These are phyloP conservation scores for Cnemophilus loriae DNA, from an alignment of 2,113 vertebrate genomes.

Conservation along the genomic window DNA sequence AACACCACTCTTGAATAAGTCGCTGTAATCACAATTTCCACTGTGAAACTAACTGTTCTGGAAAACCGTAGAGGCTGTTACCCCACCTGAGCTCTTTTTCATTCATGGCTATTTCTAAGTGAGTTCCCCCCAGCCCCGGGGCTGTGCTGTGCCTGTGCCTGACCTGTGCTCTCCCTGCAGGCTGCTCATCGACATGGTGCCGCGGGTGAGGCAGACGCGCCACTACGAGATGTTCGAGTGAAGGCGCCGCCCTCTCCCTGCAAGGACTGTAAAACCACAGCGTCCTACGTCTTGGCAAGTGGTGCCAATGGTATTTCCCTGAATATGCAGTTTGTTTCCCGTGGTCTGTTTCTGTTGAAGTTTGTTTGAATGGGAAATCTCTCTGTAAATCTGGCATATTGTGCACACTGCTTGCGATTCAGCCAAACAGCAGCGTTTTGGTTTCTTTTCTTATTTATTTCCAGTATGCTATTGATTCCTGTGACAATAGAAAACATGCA, in stretches of 20 bases:
- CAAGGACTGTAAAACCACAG: slow-evolving; percentile 13
- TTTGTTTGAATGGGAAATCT: slow-evolving; percentile 44
- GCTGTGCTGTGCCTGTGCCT: not conserved
- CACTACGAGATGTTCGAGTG: slow-evolving; percentile 97
- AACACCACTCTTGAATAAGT: not conserved
- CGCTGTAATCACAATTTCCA: not conserved
- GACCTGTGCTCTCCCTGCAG: slow-evolving; percentile 63
- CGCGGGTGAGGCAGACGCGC: slow-evolving; percentile 88
- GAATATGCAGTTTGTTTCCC: slow-evolving; percentile 52
- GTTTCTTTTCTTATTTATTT: not conserved
- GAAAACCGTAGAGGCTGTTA: not conserved
- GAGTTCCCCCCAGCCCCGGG: not conserved
- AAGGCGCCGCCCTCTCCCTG: slow-evolving; percentile 17
- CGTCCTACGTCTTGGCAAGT: slow-evolving; percentile 18
- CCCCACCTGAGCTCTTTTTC: not conserved
- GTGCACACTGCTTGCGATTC: slow-evolving; percentile 32
- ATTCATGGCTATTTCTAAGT: accelerated
- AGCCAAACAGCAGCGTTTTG: not conserved
- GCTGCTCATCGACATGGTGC: slow-evolving; percentile 90
- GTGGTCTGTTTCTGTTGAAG: slow-evolving; percentile 55
- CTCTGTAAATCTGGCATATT: slow-evolving; percentile 50
- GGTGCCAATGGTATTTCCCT: slow-evolving; percentile 61
- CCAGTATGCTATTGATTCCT: not conserved
- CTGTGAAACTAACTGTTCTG: not conserved
- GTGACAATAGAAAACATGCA: slow-evolving; percentile 33